Evolutionary conservation across 2,797 vertebrate genomes (phyloP), one percentile per base, ranked within the genome.

Genomic region (Hirundo rustica): DNA sequence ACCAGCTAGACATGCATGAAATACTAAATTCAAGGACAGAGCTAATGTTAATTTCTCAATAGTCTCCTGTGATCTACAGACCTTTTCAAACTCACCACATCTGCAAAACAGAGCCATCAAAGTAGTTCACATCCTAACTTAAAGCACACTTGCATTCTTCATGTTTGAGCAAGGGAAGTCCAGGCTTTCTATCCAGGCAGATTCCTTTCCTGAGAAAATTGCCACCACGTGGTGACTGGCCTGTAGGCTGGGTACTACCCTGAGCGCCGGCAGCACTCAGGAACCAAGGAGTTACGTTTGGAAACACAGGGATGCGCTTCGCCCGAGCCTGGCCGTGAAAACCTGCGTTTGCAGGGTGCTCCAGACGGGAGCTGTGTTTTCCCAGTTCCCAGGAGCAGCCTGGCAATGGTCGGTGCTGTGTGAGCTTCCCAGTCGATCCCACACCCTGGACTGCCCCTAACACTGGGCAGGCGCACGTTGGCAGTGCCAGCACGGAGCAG

Each of bases 141-240:
- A 29, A 91, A 93, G 68, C 50, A 61, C 5, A 11, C 53, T 60
- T 27, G 53, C 27, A 50, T 64, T 74, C 94, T 27, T 82, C n/a
- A 3, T 1, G 27, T 51, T 61, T 36, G 40, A 81, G 51, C n/a
- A 66, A 18, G 71, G 70, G 17, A 71, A 80, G 53, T 64, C 76
- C 62, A 85, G 47, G 25, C 30, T 60, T 79, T 40, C 64, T 12
- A 11, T 12, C 26, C 79, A 45, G 61, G 58, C 21, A 30, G 38
- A 44, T 42, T 61, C 58, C 65, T 54, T 45, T 11, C 55, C 75
- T 14, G 78, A 61, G 91, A 51, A 77, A 95, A 89, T 29, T 91
- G 78, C 85, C 85, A 51, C 38, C 91, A 65, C 25, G n/a, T 72
- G 89, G 72, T 74, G 85, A 65, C 9, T 12, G 77, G 64, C 30